These are phyloP conservation scores for Xerus inauris DNA, from an alignment of 2,113 vertebrate species.

Conservation along the genomic window DNA sequence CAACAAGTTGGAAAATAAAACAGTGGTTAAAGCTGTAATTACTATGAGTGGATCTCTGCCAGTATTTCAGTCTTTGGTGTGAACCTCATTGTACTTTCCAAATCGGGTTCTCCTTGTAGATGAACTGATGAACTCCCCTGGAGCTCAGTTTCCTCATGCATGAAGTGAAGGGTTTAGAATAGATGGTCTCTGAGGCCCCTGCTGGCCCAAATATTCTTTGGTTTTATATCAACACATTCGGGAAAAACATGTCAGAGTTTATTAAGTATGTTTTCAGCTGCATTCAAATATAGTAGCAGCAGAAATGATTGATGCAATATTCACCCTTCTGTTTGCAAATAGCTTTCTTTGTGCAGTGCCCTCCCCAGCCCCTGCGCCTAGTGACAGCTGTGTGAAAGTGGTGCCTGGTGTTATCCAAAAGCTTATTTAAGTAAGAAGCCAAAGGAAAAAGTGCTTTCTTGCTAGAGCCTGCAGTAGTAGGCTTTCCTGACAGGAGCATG, in stretches of 20 bases:
- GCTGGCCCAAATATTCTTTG: not conserved
- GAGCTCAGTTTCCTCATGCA: not conserved
- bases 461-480: not conserved
- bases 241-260: slow-evolving; percentile 11
- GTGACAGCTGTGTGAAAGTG: not conserved
- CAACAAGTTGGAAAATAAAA: not conserved
- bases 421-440: not conserved
- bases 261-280: not conserved
- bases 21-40: not conserved
- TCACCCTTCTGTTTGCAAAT: not conserved
- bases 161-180: not conserved
- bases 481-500: not conserved
- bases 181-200: slow-evolving; percentile 13
- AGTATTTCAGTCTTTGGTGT: not conserved
- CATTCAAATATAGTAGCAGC: slow-evolving; percentile 1
- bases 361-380: not conserved
- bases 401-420: not conserved
- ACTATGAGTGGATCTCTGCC: not conserved
- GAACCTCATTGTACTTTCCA: not conserved
- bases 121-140: not conserved
- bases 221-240: slow-evolving; percentile 27
- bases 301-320: not conserved
- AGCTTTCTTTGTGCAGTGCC: not conserved
- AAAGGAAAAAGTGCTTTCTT: not conserved
- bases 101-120: not conserved